Evolutionary conservation across 30 jellyfish, hydroid and myxozoan species (phyloP).

Genomic region (Hydra vulgaris): DNA sequence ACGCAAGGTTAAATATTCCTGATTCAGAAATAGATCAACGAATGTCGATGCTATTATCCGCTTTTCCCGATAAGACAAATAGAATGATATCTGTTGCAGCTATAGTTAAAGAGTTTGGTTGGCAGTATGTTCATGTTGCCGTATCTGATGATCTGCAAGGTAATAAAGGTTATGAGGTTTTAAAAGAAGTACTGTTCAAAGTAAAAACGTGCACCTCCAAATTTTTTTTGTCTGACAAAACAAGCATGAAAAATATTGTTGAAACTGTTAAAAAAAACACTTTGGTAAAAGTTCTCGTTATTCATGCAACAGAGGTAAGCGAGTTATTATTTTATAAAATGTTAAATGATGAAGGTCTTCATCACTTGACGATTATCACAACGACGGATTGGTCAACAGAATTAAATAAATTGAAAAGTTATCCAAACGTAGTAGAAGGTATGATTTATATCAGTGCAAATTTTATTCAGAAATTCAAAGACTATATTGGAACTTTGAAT

Average conservation of each 20-base stretch:
- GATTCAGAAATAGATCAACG: conserved; percentile 13
- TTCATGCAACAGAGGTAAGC: conserved; percentile 30
- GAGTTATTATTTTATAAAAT: conserved; percentile 35
- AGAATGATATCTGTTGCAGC: conserved; percentile 61
- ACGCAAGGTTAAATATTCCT: conserved; percentile 4
- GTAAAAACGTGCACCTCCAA: conserved; percentile 13
- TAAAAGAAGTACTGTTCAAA: conserved; percentile 13
- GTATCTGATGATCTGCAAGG: conserved; percentile 56
- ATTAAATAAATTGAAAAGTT: conserved; percentile 13
- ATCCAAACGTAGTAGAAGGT: conserved; percentile 50
- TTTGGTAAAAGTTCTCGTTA: conserved; percentile 49
- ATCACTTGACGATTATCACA: conserved; percentile 44
- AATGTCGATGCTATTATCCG: conserved; percentile 22
- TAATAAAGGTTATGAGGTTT: conserved; percentile 13
- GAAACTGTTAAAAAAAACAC: conserved; percentile 29
- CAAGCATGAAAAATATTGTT: conserved; percentile 21
- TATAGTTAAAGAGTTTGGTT: conserved; percentile 22
- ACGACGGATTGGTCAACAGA: conserved; percentile 37
- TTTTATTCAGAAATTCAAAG: background rate
- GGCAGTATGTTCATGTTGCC: conserved; percentile 49
- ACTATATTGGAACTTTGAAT: conserved; percentile 28
- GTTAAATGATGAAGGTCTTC: conserved; percentile 31
- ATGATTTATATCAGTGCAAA: conserved; percentile 40
- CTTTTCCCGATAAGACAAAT: conserved; percentile 53
- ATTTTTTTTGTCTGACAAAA: background rate